Evolutionary conservation across 2,113 vertebrate species (phyloP).

Genomic region (Melanostigma gelatinosum): DNA sequence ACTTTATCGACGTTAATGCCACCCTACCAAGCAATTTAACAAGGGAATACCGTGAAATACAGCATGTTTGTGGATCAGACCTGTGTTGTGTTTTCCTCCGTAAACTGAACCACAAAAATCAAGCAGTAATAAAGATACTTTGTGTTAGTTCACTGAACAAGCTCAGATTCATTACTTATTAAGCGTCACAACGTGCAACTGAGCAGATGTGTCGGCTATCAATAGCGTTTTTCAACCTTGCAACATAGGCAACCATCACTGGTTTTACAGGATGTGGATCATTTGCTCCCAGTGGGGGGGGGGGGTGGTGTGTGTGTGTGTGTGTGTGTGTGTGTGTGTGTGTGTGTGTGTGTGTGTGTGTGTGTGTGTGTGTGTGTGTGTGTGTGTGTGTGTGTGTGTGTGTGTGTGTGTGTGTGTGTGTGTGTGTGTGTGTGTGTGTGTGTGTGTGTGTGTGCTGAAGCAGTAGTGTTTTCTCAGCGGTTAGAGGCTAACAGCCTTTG

Average conservation of each 20-base stretch:
- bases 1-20: background rate
- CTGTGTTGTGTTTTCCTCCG: too few species aligned
- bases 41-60: background rate
- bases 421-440: background rate
- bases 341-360: constrained; percentile 2
- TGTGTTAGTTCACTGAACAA: background rate
- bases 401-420: background rate
- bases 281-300: constrained; percentile 10
- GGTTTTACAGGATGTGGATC: constrained; percentile 19
- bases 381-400: background rate
- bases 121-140: background rate
- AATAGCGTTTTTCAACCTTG: constrained; percentile 13
- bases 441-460: constrained; percentile 3
- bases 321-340: background rate
- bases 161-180: background rate
- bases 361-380: background rate
- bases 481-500: constrained; percentile 28
- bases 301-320: background rate
- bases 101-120: background rate
- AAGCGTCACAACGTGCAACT: background rate
- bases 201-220: background rate
- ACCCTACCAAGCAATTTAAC: background rate
- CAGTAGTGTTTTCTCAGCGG: constrained; percentile 31
- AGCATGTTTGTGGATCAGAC: background rate
- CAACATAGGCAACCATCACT: constrained; percentile 4